Evolutionary conservation across 1,140 invertebrate genomes (phyloP).

Genomic region (Trachymyrmex septentrionalis): DNA sequence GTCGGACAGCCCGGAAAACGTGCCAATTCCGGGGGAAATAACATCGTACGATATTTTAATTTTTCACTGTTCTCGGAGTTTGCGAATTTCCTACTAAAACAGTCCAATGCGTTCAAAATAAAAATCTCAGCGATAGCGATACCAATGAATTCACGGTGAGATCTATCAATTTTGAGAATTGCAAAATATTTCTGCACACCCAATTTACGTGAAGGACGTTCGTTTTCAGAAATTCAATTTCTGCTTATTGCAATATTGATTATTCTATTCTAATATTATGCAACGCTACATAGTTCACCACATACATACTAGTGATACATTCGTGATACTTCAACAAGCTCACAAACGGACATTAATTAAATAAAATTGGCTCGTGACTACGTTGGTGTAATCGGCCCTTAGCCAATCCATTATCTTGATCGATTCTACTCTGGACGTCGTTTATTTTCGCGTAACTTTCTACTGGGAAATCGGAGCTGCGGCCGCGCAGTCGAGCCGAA

Average conservation of each 20-base stretch:
- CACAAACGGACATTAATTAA: not conserved
- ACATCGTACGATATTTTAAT: constrained; percentile 28
- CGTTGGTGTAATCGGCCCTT: not conserved
- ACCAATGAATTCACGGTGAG: not conserved
- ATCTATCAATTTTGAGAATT: not conserved
- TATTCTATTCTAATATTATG: not conserved
- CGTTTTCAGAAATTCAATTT: not conserved
- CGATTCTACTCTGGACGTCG: not conserved
- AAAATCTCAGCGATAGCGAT: constrained; percentile 1
- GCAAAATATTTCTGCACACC: not conserved
- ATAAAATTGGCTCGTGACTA: not conserved
- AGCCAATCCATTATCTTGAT: not conserved
- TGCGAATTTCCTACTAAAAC: not conserved
- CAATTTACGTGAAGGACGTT: not conserved
- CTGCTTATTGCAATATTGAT: not conserved
- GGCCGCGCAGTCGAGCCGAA: constrained; percentile 28
- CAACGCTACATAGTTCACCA: not conserved
- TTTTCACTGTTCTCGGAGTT: not conserved
- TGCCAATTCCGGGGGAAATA: constrained; percentile 1
- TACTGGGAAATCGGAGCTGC: constrained; percentile 46
- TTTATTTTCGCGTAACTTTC: constrained; percentile 45
- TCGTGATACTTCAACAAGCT: not conserved
- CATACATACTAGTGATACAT: not conserved
- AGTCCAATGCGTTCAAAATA: not conserved
- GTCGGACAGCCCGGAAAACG: constrained; percentile 28